phyloP scores from a whole-genome alignment of 2,888 invertebrate species.

The Hypena proboscidalis region DNA sequence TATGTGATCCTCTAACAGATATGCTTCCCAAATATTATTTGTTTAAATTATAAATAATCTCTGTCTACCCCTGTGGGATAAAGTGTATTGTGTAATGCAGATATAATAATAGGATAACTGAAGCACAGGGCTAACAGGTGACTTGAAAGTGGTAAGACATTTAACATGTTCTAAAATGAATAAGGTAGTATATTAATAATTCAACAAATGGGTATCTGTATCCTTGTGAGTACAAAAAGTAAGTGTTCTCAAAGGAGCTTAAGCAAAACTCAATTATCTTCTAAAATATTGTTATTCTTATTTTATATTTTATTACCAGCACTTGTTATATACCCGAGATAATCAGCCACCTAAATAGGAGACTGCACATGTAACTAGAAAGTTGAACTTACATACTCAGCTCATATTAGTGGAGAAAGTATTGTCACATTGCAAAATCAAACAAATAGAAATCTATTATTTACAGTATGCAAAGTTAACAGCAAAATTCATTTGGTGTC shows the following conservation, averaged over 20 bases:
- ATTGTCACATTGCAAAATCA: conserved; percentile 10
- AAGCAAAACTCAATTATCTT: no score
- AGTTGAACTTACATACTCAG: conserved; percentile 28
- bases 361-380: conserved; percentile 39
- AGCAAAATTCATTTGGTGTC: conserved; percentile 28
- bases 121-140: no score
- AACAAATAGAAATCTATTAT: conserved; percentile 25
- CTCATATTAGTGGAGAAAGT: conserved; percentile 41
- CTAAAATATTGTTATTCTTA: no score
- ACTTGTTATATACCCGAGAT: background rate
- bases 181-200: no score
- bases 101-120: no score
- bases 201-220: no score
- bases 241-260: no score
- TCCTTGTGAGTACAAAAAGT: no score
- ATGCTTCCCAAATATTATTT: background rate
- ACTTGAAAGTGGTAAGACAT: no score
- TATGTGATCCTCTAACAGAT: conserved; percentile 20
- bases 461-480: conserved; percentile 18
- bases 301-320: background rate
- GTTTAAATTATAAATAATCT: background rate
- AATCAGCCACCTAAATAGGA: conserved; percentile 18
- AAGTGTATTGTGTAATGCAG: no score
- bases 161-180: no score
- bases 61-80: no score